phyloP scores from a whole-genome alignment of 2,113 vertebrate genomes.

The Ceuthmochares aereus region DNA sequence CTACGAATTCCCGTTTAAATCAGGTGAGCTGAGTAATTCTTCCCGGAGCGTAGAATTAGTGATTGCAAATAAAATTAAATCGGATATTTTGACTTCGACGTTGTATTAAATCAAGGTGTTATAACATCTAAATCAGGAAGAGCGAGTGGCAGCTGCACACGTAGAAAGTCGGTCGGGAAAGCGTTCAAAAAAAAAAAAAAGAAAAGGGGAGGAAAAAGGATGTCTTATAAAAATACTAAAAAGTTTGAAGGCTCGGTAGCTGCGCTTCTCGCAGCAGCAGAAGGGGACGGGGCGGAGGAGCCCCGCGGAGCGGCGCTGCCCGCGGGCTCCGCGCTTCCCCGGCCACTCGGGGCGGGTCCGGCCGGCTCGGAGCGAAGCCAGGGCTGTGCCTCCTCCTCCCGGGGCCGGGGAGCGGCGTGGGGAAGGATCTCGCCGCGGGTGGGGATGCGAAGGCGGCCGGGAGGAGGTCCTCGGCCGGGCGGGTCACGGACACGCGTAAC shows the following conservation, averaged over 20 bases:
- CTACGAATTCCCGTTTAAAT: neutral
- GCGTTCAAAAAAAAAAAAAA: too few species aligned
- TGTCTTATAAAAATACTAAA: neutral
- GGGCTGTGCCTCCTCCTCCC: neutral
- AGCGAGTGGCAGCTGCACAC: neutral
- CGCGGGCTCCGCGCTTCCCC: neutral
- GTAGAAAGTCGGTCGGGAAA: neutral
- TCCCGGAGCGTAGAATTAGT: conserved; percentile 20
- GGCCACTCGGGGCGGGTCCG: neutral
- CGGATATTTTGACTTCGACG: conserved; percentile 24
- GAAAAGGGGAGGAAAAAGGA: neutral
- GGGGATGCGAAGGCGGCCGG: neutral
- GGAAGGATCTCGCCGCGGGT: neutral
- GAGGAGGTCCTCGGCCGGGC: neutral
- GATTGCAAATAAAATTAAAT: conserved; percentile 33
- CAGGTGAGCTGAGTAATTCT: neutral
- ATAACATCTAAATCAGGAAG: neutral
- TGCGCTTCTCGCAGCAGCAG: neutral
- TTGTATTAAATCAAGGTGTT: conserved; percentile 45
- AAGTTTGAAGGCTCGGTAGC: neutral
- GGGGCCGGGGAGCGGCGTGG: too few species aligned
- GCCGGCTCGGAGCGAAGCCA: accelerated
- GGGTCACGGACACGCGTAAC: neutral
- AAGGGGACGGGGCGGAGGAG: neutral
- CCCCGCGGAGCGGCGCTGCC: neutral